Evolutionary conservation across 1,140 invertebrate species (phyloP).

Genomic region (Drosophila burlai): DNA sequence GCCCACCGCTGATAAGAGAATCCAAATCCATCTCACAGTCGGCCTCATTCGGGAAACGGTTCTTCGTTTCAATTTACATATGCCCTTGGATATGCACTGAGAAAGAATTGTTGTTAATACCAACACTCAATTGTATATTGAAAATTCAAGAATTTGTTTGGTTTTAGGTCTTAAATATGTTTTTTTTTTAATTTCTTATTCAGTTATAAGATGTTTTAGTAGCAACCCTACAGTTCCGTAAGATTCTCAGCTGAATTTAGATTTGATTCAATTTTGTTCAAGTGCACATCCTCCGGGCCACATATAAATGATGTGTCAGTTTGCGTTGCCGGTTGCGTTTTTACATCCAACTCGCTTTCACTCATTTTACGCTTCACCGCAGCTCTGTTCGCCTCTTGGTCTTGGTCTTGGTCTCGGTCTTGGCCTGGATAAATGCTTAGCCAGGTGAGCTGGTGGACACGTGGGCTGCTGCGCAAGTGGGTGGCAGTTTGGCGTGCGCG

Average conservation of each 20-base stretch:
- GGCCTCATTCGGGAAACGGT: constrained; percentile 38
- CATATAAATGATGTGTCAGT: constrained; percentile 80
- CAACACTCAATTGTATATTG: rapidly evolving
- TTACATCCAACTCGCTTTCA: constrained; percentile 75
- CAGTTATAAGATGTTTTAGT: not conserved
- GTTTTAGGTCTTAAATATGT: not conserved
- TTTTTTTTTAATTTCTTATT: not conserved
- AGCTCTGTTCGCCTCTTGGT: constrained; percentile 57
- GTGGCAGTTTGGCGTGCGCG: constrained; percentile 45
- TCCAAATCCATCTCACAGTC: constrained; percentile 56
- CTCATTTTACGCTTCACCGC: constrained; percentile 77
- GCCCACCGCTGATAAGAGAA: constrained; percentile 62
- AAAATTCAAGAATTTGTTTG: rapidly evolving
- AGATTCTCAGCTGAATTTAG: not conserved
- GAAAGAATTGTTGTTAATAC: not conserved
- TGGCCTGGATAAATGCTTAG: constrained; percentile 32
- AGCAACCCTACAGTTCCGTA: not conserved
- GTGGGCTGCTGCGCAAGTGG: constrained; percentile 14
- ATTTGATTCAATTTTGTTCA: not conserved
- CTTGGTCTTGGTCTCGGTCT: constrained; percentile 17
- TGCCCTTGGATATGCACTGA: constrained; percentile 15
- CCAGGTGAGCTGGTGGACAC: constrained; percentile 27
- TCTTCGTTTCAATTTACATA: constrained; percentile 79
- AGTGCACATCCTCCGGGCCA: constrained; percentile 17
- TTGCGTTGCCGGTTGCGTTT: constrained; percentile 77